Evolutionary conservation across 2,888 invertebrate species (phyloP).

Genomic region (Tenthredo distinguenda): DNA sequence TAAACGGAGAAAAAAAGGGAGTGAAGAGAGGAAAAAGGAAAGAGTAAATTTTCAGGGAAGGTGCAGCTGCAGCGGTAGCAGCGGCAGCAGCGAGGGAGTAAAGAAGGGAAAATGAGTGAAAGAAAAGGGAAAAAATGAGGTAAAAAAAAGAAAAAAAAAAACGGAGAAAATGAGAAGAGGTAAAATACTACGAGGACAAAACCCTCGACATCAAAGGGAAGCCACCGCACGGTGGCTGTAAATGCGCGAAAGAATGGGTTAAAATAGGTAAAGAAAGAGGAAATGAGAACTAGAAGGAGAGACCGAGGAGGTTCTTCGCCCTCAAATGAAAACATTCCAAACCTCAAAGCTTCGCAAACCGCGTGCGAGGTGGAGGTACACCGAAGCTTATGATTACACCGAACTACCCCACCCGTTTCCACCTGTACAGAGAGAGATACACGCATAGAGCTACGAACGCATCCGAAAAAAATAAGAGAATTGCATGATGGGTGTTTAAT

Average conservation of each 20-base stretch:
- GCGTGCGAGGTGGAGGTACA: background rate
- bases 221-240: conserved; percentile 45
- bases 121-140: conserved; percentile 37
- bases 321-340: conserved; percentile 47
- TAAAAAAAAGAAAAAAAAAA: conserved; percentile 55
- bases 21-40: conserved; percentile 54
- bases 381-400: conserved; percentile 40
- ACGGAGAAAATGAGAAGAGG: conserved; percentile 52
- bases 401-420: conserved; percentile 51
- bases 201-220: conserved; percentile 55
- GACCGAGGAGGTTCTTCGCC: conserved; percentile 10
- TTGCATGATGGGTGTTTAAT: background rate
- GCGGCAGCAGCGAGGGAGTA: background rate
- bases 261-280: conserved; percentile 50
- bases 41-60: background rate
- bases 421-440: background rate
- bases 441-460: no score
- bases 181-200: conserved; percentile 63
- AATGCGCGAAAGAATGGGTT: conserved; percentile 37
- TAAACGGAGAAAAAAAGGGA: conserved; percentile 55
- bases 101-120: conserved; percentile 42
- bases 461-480: background rate
- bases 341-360: conserved; percentile 45
- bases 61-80: background rate
- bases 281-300: conserved; percentile 8